phyloP scores from a whole-genome alignment of 2,888 invertebrate genomes.

The Punctoribates punctum region DNA sequence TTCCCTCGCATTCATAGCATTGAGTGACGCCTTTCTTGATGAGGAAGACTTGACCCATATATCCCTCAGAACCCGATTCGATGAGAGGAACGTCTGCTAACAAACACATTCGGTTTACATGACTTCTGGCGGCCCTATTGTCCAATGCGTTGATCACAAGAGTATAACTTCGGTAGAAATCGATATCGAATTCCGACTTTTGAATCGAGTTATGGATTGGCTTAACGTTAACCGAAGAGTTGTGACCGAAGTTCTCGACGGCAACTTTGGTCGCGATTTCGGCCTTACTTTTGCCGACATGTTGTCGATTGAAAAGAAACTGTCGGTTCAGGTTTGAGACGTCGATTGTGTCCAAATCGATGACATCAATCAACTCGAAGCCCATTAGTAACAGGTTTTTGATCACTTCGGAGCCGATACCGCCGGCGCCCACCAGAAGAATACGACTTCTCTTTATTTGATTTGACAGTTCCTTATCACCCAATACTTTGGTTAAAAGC shows the following conservation, averaged over 20 bases:
- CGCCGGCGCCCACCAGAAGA: constrained; percentile 91
- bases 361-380: constrained; percentile 91
- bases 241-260: constrained; percentile 32
- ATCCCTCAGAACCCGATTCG: constrained; percentile 96
- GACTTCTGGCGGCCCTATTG: constrained; percentile 91
- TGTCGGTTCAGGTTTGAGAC: constrained; percentile 98
- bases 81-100: constrained; percentile 89
- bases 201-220: constrained; percentile 52
- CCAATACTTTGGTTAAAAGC: constrained; percentile 26
- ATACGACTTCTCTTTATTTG: constrained; percentile 54
- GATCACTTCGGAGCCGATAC: constrained; percentile 96
- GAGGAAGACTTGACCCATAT: constrained; percentile 74
- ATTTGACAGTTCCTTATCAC: constrained; percentile 32
- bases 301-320: constrained; percentile 96
- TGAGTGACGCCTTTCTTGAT: constrained; percentile 72
- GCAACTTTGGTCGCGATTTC: constrained; percentile 50
- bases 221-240: neutral
- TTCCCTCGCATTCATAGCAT: constrained; percentile 94
- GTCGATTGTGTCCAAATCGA: constrained; percentile 99
- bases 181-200: constrained; percentile 81
- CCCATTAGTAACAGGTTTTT: constrained; percentile 95
- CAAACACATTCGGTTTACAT: constrained; percentile 97
- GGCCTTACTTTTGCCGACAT: constrained; percentile 96
- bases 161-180: constrained; percentile 84
- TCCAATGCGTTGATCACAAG: constrained; percentile 95